A percentile compares a stretch with the other conserved stretches of the same genome.
Evolutionary conservation across 2,797 vertebrate species (phyloP).

Genomic region (Pangasius djambal): DNA sequence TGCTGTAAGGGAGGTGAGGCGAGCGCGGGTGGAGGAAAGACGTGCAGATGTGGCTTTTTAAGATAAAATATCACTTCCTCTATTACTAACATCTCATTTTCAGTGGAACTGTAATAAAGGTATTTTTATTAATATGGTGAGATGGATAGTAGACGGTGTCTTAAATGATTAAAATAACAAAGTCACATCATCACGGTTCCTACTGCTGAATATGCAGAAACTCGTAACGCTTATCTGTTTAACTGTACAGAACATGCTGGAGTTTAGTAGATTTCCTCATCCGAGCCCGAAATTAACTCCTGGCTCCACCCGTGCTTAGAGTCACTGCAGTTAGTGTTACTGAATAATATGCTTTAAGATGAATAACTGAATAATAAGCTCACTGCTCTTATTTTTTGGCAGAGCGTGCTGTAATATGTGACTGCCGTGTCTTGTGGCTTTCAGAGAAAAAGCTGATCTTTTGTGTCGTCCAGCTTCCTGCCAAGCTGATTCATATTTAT

Average conservation of each 20-base stretch:
- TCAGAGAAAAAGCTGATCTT: neutral
- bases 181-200: neutral
- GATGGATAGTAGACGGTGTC: neutral
- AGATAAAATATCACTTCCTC: neutral
- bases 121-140: neutral
- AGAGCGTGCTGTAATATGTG: neutral
- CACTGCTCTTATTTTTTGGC: neutral
- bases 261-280: neutral
- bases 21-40: neutral
- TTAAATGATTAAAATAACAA: neutral
- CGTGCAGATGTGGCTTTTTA: neutral
- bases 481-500: constrained; percentile 19
- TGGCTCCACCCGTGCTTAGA: neutral
- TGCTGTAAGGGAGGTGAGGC: neutral
- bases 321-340: neutral
- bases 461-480: neutral
- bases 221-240: neutral
- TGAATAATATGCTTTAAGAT: neutral
- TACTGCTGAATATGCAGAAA: neutral
- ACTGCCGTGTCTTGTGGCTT: neutral
- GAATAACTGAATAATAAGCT: neutral
- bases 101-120: neutral
- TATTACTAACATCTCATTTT: neutral
- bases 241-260: neutral
- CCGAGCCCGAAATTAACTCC: neutral